Evolutionary conservation across 2,113 vertebrate species (phyloP).

Genomic region (Balaenoptera acutorostrata): DNA sequence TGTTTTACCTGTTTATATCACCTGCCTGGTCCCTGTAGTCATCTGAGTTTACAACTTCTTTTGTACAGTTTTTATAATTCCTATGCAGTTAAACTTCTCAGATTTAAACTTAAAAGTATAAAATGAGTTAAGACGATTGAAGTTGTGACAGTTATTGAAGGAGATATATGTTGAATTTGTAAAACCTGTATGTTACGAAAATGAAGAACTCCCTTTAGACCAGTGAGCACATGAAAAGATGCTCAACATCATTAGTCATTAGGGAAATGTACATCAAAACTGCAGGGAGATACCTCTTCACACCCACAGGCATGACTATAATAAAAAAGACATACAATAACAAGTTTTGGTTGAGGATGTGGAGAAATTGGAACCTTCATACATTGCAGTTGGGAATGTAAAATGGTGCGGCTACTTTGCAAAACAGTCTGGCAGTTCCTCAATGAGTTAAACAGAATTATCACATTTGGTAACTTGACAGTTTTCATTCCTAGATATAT

Average conservation of each 20-base stretch:
- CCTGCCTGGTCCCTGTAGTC: neutral
- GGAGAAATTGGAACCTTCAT: neutral
- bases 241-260: neutral
- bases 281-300: neutral
- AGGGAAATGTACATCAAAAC: neutral
- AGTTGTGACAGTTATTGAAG: neutral
- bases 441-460: neutral
- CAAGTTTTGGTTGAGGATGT: neutral
- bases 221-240: neutral
- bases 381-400: neutral
- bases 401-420: neutral
- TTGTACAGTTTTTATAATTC: constrained; percentile 21
- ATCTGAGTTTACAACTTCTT: neutral
- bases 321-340: neutral
- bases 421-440: neutral
- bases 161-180: neutral
- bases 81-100: neutral
- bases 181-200: neutral
- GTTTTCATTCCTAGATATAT: neutral
- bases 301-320: neutral
- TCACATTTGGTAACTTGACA: neutral
- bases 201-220: neutral
- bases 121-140: neutral
- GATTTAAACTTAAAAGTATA: neutral
- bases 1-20: neutral